A percentile compares a stretch with the other conserved stretches of the same genome.
These are phyloP conservation scores for Oophaga sylvatica DNA, from an alignment of 2,797 vertebrate genomes.

Conservation along the genomic window DNA sequence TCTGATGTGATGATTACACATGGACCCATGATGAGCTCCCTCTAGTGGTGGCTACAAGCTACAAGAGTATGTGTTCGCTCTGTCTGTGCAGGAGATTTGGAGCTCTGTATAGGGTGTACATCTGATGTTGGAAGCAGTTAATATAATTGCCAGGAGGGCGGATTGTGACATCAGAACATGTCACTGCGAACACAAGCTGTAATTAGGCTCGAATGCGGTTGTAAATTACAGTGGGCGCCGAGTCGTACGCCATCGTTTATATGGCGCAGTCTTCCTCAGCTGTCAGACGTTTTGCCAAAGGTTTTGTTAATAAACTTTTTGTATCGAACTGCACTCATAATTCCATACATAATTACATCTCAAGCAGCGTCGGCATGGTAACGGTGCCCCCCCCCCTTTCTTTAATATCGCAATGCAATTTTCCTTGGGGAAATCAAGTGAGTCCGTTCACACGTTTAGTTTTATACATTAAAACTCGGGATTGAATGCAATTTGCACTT, in stretches of 20 bases:
- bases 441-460: constrained; percentile 16
- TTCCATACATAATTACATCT: constrained; percentile 66
- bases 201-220: constrained; percentile 58
- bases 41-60: background rate
- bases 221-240: constrained; percentile 48
- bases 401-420: constrained; percentile 62
- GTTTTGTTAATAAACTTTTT: constrained; percentile 62
- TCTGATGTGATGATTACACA: no score
- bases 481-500: constrained; percentile 44
- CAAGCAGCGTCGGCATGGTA: constrained; percentile 67
- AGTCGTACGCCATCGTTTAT: background rate
- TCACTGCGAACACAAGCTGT: constrained; percentile 3
- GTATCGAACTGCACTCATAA: constrained; percentile 65
- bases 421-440: constrained; percentile 56
- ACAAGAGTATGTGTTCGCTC: background rate
- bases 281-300: constrained; percentile 61
- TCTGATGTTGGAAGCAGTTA: background rate
- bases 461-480: constrained; percentile 23
- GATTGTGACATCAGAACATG: constrained; percentile 30
- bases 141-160: background rate
- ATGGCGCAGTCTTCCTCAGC: constrained; percentile 57
- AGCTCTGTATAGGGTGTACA: background rate
- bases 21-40: no score
- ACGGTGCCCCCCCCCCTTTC: constrained; percentile 60
- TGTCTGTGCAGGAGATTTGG: no score